These are phyloP conservation scores for Philhelius pedissequus DNA, from an alignment of 2,888 invertebrate genomes.

Conservation along the genomic window DNA sequence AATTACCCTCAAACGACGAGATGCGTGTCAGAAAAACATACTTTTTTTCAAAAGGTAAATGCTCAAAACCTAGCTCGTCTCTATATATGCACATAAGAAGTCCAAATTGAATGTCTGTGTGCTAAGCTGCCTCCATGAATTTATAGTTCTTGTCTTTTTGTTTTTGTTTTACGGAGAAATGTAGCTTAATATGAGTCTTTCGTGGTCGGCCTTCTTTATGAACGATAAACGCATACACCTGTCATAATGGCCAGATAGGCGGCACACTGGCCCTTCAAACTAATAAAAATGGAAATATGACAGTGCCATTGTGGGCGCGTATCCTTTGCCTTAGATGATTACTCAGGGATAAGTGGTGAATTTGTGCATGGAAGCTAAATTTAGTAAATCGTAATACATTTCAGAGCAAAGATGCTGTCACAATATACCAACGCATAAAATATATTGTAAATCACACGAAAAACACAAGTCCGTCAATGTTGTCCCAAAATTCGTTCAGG, in stretches of 20 bases:
- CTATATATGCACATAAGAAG: background rate
- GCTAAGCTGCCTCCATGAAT: background rate
- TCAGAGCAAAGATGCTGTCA: too few relatives aligned
- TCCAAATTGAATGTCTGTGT: slow-evolving; percentile 40
- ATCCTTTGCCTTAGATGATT: slow-evolving; percentile 30
- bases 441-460: too few relatives aligned
- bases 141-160: background rate
- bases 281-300: slow-evolving; percentile 65
- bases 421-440: too few relatives aligned
- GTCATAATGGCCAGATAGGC: slow-evolving; percentile 51
- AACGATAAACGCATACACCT: slow-evolving; percentile 53
- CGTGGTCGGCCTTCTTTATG: slow-evolving; percentile 40
- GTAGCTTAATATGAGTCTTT: slow-evolving; percentile 25
- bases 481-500: too few relatives aligned
- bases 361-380: background rate
- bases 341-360: background rate
- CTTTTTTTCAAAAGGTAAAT: background rate
- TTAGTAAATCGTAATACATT: background rate
- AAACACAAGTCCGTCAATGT: too few relatives aligned
- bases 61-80: background rate
- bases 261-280: slow-evolving; percentile 43
- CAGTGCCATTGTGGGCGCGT: slow-evolving; percentile 31
- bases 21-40: slow-evolving; percentile 48
- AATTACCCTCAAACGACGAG: slow-evolving; percentile 40
- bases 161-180: background rate